Percentiles rank a stretch among this genome's conserved stretches.
phyloP scores from a whole-genome alignment of 2,797 vertebrate genomes.

The Myoxocephalus aenaeus region DNA sequence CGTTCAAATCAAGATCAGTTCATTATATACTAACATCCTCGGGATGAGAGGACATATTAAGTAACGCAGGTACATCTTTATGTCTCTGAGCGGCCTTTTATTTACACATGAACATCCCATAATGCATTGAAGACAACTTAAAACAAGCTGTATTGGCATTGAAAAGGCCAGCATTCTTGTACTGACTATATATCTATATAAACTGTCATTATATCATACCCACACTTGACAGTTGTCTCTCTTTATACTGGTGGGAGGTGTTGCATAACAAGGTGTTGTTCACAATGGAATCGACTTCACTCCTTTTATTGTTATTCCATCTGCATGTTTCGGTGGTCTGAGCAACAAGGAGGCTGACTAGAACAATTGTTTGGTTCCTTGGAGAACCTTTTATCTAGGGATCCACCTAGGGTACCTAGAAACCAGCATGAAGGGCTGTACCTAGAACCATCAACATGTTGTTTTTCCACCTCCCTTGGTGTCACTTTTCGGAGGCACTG shows the following conservation, averaged over 20 bases:
- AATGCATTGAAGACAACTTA: neutral
- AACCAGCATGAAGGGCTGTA: no score
- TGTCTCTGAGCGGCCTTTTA: neutral
- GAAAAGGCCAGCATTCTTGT: neutral
- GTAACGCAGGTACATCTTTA: no score
- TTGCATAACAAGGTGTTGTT: neutral
- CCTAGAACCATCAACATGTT: no score
- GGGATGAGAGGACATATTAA: no score
- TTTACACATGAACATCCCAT: neutral
- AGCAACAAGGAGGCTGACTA: neutral
- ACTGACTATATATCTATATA: neutral
- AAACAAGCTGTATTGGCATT: neutral
- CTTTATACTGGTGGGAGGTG: neutral
- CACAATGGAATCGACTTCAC: neutral
- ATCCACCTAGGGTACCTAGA: no score
- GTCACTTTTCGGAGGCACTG: no score
- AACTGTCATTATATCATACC: constrained; percentile 1
- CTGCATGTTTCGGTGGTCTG: neutral
- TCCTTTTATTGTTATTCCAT: neutral
- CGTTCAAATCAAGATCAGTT: no score
- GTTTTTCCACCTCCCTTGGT: no score
- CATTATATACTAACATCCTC: no score
- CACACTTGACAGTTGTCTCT: constrained; percentile 5
- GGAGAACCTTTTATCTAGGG: no score
- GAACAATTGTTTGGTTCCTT: neutral